phyloP scores from a whole-genome alignment of 2,797 vertebrate species.

The Balearica regulorum region DNA sequence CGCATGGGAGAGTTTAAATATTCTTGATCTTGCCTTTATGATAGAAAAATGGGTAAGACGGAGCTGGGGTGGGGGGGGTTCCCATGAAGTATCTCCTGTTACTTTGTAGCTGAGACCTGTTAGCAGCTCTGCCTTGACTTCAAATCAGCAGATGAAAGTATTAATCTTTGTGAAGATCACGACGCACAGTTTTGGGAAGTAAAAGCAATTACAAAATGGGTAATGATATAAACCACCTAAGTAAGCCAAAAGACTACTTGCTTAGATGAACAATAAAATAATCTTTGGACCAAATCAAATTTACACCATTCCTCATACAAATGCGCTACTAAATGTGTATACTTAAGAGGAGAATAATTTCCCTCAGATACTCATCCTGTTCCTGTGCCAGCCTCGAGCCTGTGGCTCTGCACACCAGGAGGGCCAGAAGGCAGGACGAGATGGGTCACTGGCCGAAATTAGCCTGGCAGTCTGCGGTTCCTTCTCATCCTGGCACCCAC shows the following conservation, averaged over 20 bases:
- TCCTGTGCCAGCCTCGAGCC: neutral
- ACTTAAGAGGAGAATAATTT: neutral
- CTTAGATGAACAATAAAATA: conserved; percentile 2
- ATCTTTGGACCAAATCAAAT: neutral
- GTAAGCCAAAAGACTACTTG: conserved; percentile 1
- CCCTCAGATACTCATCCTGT: neutral
- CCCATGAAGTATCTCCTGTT: neutral
- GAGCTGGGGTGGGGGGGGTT: neutral
- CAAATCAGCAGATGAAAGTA: neutral
- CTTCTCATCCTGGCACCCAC: neutral
- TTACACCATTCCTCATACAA: neutral
- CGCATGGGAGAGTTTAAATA: neutral
- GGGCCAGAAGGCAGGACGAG: neutral
- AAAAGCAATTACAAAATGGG: neutral
- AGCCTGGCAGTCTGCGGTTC: neutral
- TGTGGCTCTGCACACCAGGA: fast-evolving
- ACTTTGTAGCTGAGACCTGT: neutral
- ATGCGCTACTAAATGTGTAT: fast-evolving
- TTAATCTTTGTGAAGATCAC: neutral
- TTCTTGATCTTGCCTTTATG: neutral
- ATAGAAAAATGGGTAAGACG: neutral
- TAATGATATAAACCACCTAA: neutral
- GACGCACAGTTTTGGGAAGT: neutral
- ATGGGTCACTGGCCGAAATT: neutral
- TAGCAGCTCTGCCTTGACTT: neutral